Evolutionary conservation across 2,113 vertebrate species (phyloP).

Genomic region (Ciconia boyciana): DNA sequence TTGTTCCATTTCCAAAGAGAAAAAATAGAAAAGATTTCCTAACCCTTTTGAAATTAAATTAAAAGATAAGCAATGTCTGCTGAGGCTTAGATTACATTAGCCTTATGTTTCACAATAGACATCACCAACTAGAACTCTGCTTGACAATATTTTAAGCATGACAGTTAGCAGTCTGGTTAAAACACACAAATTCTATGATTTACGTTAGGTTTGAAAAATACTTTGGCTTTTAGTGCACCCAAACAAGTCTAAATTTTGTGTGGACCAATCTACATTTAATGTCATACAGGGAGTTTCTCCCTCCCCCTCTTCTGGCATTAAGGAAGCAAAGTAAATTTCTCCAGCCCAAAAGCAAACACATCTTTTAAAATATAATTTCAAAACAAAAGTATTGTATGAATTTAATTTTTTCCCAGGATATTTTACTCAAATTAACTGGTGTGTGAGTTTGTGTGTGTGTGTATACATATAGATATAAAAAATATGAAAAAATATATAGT

Average conservation of each 20-base stretch:
- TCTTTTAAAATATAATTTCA: neutral
- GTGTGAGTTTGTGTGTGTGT: neutral
- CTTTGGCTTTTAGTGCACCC: neutral
- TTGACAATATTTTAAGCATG: neutral
- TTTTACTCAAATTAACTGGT: neutral
- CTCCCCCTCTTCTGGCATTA: neutral
- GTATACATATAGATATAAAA: neutral
- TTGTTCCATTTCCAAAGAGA: neutral
- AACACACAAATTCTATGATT: neutral
- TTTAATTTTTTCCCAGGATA: neutral
- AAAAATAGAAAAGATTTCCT: neutral
- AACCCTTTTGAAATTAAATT: neutral
- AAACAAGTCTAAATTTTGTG: neutral
- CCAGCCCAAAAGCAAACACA: neutral
- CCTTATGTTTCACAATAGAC: neutral
- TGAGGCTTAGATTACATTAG: neutral
- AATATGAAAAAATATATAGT: neutral
- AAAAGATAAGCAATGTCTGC: neutral
- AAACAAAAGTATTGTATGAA: neutral
- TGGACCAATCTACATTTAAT: neutral
- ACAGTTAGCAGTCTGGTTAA: neutral
- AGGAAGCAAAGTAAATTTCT: neutral
- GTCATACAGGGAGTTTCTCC: neutral
- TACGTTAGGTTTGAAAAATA: neutral
- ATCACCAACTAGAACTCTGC: neutral